Evolutionary conservation across 37 sponge, comb jelly and placozoan species (phyloP).

Genomic region (Theonella swinhoei): DNA sequence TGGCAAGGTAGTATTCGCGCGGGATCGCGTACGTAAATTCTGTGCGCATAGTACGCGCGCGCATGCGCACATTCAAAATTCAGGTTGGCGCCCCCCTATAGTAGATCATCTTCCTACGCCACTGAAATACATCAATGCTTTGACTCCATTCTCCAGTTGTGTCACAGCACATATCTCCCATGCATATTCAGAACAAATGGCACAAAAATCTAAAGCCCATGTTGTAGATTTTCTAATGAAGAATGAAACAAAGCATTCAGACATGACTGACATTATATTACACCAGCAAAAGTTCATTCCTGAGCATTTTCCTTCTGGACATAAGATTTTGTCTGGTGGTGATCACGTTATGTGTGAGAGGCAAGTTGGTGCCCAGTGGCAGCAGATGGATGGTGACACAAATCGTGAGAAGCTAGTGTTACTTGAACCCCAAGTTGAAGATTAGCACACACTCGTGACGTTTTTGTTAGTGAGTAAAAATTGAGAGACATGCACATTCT

Average conservation of each 20-base stretch:
- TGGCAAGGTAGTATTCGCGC: no score
- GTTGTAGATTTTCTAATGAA: conserved; percentile 42
- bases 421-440: conserved; percentile 33
- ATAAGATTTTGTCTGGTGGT: conserved; percentile 34
- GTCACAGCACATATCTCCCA: neutral
- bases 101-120: no score
- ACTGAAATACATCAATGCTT: conserved; percentile 1
- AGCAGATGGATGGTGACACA: conserved; percentile 28
- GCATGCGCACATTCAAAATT: no score
- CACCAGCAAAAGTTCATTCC: conserved; percentile 9
- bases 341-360: conserved; percentile 47
- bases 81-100: no score
- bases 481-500: neutral
- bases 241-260: conserved; percentile 32
- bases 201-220: conserved; percentile 24
- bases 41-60: no score
- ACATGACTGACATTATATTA: conserved; percentile 42
- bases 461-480: conserved; percentile 15
- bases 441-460: conserved; percentile 35
- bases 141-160: neutral
- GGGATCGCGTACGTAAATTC: no score
- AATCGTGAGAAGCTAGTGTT: conserved; percentile 3
- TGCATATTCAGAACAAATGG: conserved; percentile 32
- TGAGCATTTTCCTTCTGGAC: neutral
- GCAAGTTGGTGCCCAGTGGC: conserved; percentile 16